Conservation (phyloP, 2,888 invertebrate species). For the Tetragnatha montana region DNA sequence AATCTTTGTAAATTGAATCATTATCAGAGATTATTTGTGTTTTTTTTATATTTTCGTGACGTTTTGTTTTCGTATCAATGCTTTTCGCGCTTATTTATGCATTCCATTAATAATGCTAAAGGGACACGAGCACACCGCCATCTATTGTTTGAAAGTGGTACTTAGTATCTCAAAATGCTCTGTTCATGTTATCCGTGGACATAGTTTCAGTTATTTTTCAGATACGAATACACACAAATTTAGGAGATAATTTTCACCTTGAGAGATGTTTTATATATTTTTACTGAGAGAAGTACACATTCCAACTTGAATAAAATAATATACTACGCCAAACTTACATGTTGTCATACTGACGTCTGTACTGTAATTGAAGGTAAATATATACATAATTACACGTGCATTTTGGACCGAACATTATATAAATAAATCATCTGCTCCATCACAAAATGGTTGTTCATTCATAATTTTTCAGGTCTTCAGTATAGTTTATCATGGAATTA, state of each 20-base stretch:
- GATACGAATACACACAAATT: background rate
- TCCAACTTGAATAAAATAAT: background rate
- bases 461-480: background rate
- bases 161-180: background rate
- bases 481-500: background rate
- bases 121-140: background rate
- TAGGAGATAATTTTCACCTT: background rate
- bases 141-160: background rate
- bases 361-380: conserved; percentile 25
- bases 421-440: conserved; percentile 53
- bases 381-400: conserved; percentile 44
- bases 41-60: background rate
- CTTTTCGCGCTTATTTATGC: background rate
- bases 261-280: background rate
- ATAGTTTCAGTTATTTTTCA: background rate
- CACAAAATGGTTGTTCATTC: conserved; percentile 29
- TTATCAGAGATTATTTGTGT: background rate
- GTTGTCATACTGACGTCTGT: conserved; percentile 48
- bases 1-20: background rate
- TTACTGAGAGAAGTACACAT: background rate
- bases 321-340: background rate
- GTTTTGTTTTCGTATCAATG: background rate
- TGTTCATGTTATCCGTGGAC: background rate
- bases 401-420: conserved; percentile 47
- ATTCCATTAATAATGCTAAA: background rate